Percentiles rank a stretch among this genome's conserved stretches.
These are phyloP conservation scores for Agrochola circellaris DNA, from an alignment of 2,888 invertebrate genomes.

Conservation along the genomic window DNA sequence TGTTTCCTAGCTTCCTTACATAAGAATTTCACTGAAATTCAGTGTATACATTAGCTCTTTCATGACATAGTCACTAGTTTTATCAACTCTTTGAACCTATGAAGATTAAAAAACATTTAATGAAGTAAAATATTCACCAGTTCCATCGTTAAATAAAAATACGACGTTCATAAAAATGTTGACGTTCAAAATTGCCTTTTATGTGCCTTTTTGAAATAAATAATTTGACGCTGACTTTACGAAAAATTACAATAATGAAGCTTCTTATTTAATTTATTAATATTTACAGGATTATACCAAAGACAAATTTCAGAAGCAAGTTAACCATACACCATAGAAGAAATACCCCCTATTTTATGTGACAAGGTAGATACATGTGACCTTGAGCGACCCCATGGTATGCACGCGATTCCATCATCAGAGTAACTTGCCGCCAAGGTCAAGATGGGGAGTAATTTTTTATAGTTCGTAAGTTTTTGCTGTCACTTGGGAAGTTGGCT, in stretches of 20 bases:
- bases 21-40: not conserved
- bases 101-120: not conserved
- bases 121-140: not conserved
- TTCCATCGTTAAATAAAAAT: not conserved
- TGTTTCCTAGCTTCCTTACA: not conserved
- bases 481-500: constrained; percentile 36
- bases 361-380: constrained; percentile 39
- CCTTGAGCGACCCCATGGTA: constrained; percentile 36
- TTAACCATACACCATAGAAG: not conserved
- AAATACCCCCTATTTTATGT: constrained; percentile 25
- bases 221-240: too few species aligned
- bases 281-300: not conserved
- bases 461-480: constrained; percentile 47
- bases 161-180: too few species aligned
- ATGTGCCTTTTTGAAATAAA: too few species aligned
- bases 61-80: not conserved
- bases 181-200: too few species aligned
- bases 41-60: not conserved
- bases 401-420: constrained; percentile 66
- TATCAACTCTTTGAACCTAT: not conserved
- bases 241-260: not conserved
- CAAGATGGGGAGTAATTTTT: constrained; percentile 56
- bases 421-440: constrained; percentile 58
- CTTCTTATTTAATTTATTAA: not conserved
- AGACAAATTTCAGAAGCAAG: constrained; percentile 2